A percentile compares a stretch with the other conserved stretches of the same genome.
These are phyloP conservation scores for Lycaon pictus DNA, from an alignment of 2,113 vertebrate species.

Conservation along the genomic window DNA sequence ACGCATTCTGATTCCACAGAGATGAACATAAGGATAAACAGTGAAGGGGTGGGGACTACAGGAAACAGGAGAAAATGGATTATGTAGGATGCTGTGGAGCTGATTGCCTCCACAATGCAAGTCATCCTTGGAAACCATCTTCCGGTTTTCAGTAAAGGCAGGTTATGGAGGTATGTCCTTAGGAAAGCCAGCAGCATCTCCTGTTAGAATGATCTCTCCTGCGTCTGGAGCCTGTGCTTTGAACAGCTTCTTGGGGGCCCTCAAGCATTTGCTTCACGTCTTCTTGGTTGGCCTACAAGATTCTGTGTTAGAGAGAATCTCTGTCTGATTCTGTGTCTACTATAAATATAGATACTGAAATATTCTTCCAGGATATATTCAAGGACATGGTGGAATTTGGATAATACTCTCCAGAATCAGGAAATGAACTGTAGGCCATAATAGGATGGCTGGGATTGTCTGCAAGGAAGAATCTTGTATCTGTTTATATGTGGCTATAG, in stretches of 20 bases:
- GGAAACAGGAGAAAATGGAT: background rate
- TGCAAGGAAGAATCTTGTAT: background rate
- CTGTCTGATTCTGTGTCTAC: background rate
- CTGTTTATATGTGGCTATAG: background rate
- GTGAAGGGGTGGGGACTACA: background rate
- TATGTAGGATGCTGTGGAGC: background rate
- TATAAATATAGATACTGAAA: background rate
- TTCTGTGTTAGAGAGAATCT: background rate
- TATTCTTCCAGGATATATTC: background rate
- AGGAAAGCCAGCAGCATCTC: background rate
- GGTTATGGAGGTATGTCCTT: background rate
- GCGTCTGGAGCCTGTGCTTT: background rate
- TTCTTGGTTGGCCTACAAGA: background rate
- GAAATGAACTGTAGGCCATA: background rate
- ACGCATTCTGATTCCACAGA: background rate
- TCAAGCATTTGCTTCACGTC: background rate
- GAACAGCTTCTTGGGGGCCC: background rate
- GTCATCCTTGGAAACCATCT: background rate
- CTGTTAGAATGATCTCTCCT: background rate
- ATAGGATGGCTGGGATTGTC: background rate
- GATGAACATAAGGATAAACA: background rate
- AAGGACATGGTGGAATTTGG: background rate
- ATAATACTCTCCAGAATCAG: background rate
- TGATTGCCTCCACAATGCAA: background rate
- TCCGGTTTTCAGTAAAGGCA: background rate